These are phyloP conservation scores for Pristis pectinata DNA, from an alignment of 2,797 vertebrate species.

Conservation along the genomic window DNA sequence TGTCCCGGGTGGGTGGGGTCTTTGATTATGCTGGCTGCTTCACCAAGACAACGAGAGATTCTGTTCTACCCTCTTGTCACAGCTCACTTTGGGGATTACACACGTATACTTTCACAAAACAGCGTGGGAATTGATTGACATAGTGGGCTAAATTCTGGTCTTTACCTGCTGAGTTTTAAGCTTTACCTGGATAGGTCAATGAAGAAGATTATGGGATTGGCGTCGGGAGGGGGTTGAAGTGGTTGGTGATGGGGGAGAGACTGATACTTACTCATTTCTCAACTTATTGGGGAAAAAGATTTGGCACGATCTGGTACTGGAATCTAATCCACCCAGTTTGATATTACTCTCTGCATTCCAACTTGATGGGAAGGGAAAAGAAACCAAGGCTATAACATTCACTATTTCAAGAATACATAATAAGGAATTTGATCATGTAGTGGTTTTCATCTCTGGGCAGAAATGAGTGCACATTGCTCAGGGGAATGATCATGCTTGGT, in stretches of 20 bases:
- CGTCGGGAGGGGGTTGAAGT: too few species aligned
- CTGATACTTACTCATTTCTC: neutral
- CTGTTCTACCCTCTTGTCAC: neutral
- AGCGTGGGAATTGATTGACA: neutral
- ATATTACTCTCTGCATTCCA: neutral
- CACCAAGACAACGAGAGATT: too few species aligned
- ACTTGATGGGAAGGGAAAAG: neutral
- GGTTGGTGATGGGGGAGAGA: neutral
- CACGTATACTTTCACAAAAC: neutral
- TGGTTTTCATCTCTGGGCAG: too few species aligned
- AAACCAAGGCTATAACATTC: too few species aligned
- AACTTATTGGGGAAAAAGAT: neutral
- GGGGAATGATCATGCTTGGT: too few species aligned
- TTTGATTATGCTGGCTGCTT: too few species aligned
- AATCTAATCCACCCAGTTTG: neutral
- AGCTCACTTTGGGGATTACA: neutral
- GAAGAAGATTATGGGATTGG: neutral
- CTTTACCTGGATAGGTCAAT: neutral
- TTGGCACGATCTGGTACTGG: neutral
- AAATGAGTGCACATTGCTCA: too few species aligned
- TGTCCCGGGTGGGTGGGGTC: too few species aligned
- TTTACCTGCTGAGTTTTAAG: neutral
- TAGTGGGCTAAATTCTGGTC: neutral
- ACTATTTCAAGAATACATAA: neutral
- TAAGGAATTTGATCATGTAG: too few species aligned